Evolutionary conservation across 2,888 invertebrate species (phyloP).

Genomic region (Epistrophe grossulariae): DNA sequence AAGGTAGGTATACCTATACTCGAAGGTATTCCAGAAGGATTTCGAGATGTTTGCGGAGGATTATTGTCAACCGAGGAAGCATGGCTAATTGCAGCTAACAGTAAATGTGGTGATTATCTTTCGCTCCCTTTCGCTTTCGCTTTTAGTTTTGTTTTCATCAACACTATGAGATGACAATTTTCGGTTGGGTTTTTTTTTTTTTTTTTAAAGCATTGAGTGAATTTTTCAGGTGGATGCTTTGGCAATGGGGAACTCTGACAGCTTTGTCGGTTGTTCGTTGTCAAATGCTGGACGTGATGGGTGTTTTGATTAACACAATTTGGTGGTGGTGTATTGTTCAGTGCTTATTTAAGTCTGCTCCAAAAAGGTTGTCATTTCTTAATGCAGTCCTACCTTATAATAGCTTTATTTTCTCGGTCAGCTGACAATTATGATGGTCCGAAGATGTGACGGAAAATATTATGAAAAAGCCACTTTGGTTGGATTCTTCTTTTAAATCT

Average conservation of each 20-base stretch:
- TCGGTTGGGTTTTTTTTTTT: slow-evolving; percentile 29
- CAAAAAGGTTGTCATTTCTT: slow-evolving; percentile 33
- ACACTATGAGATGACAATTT: slow-evolving; percentile 43
- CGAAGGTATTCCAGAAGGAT: slow-evolving; percentile 36
- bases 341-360: not conserved
- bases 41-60: slow-evolving; percentile 48
- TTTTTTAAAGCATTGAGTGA: slow-evolving; percentile 18
- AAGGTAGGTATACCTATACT: not conserved
- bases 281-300: slow-evolving; percentile 63
- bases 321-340: not conserved
- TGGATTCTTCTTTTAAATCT: too few relatives aligned
- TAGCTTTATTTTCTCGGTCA: slow-evolving; percentile 58
- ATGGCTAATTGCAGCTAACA: slow-evolving; percentile 67
- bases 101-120: slow-evolving; percentile 55
- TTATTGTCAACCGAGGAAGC: slow-evolving; percentile 62
- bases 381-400: slow-evolving; percentile 46
- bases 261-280: not conserved
- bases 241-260: slow-evolving; percentile 37
- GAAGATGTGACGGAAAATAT: not conserved
- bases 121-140: slow-evolving; percentile 32
- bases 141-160: slow-evolving; percentile 36
- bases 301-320: slow-evolving; percentile 49
- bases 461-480: too few relatives aligned
- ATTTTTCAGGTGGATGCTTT: slow-evolving; percentile 16
- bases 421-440: not conserved